Evolutionary conservation across 2,888 invertebrate genomes (phyloP).

Genomic region (Amphimallon solstitiale): DNA sequence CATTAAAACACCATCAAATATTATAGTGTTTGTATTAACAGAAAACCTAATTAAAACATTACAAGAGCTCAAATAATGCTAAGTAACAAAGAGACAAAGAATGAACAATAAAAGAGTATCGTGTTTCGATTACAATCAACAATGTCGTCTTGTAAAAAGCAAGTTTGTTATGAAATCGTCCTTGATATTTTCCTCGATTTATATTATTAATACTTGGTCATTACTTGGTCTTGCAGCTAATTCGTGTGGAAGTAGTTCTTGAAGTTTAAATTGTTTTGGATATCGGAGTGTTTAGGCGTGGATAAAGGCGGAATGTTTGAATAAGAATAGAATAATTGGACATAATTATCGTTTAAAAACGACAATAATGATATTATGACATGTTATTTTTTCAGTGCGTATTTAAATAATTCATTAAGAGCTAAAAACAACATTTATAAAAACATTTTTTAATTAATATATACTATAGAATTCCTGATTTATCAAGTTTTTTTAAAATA

Average conservation of each 20-base stretch:
- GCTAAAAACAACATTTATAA: no score
- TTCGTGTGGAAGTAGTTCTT: neutral
- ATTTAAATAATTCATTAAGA: no score
- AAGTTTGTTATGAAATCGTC: constrained; percentile 19
- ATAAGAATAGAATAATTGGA: neutral
- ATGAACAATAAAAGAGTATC: neutral
- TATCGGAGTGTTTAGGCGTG: neutral
- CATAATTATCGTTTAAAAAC: no score
- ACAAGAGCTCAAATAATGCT: no score
- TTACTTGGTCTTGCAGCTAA: neutral
- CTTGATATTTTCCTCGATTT: constrained; percentile 24
- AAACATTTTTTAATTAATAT: no score
- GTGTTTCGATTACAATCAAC: neutral
- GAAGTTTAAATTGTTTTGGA: constrained; percentile 12
- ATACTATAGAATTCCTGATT: no score
- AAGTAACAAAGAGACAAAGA: neutral
- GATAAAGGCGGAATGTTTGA: neutral
- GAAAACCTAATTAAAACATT: no score
- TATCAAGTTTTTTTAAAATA: no score
- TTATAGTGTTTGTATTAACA: no score
- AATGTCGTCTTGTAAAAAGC: neutral
- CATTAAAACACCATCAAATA: no score
- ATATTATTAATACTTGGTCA: neutral
- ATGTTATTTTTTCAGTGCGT: no score
- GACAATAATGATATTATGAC: no score